A percentile compares a stretch with the other conserved stretches of the same genome.
These are phyloP conservation scores for Dendrocincla fuliginosa DNA, from an alignment of 2,797 vertebrate genomes.

Conservation along the genomic window DNA sequence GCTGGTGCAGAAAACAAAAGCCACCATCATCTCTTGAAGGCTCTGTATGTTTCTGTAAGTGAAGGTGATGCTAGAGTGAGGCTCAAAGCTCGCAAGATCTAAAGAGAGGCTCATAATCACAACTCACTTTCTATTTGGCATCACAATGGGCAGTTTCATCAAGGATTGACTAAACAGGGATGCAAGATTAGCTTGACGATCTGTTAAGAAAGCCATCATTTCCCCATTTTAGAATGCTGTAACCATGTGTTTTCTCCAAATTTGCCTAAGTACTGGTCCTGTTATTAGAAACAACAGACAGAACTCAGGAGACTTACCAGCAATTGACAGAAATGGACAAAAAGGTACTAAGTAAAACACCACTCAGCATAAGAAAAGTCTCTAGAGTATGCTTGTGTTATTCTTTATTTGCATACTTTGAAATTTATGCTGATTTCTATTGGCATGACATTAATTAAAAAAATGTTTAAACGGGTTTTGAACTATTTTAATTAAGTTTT, in stretches of 20 bases:
- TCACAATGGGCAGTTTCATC: neutral
- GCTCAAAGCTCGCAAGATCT: neutral
- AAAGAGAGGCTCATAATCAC: neutral
- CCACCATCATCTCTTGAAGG: neutral
- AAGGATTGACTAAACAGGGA: conserved; percentile 17
- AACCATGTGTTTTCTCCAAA: conserved; percentile 12
- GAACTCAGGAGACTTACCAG: conserved; percentile 59
- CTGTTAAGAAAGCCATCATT: conserved; percentile 28
- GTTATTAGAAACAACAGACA: conserved; percentile 61
- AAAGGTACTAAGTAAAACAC: conserved; percentile 70
- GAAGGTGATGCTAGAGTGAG: neutral
- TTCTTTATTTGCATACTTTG: conserved; percentile 62
- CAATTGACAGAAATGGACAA: conserved; percentile 30
- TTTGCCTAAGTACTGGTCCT: conserved; percentile 51
- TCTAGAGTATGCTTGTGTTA: conserved; percentile 5
- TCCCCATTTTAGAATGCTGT: conserved; percentile 26
- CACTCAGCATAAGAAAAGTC: conserved; percentile 23
- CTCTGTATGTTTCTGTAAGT: neutral
- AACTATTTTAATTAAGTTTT: neutral
- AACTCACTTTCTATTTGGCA: neutral
- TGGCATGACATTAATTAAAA: neutral
- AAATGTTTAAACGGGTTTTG: neutral
- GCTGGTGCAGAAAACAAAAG: neutral
- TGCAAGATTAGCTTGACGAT: neutral
- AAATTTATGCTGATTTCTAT: conserved; percentile 22